phyloP scores from a whole-genome alignment of 2,113 vertebrate genomes.

The Erythrolamprus reginae region DNA sequence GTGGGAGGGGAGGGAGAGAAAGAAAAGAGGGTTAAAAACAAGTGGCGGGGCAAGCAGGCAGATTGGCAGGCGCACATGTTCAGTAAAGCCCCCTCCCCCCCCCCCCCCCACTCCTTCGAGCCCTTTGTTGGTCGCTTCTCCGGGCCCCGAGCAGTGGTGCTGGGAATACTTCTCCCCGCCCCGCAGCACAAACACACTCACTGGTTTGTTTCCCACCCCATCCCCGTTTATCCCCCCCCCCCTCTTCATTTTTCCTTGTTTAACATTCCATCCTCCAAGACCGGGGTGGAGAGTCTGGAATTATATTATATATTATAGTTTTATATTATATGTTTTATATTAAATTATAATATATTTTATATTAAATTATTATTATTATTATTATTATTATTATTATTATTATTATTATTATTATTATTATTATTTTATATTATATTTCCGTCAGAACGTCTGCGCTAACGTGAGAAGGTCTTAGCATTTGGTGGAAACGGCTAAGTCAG shows the following conservation, averaged over 20 bases:
- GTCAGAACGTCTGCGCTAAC: neutral
- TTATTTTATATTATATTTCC: neutral
- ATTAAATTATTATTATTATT: no score
- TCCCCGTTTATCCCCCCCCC: rapidly evolving
- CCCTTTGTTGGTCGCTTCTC: neutral
- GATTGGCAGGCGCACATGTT: neutral
- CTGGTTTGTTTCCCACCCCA: neutral
- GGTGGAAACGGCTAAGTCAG: neutral
- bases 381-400: no score
- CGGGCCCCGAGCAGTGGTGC: neutral
- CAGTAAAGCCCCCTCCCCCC: neutral
- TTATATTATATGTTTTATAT: neutral
- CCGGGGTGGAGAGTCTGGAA: neutral
- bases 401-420: no score
- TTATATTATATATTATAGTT: neutral
- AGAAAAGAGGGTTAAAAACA: neutral
- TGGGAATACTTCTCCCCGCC: neutral
- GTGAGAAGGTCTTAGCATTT: neutral
- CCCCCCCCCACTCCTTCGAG: neutral
- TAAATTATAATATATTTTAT: no score
- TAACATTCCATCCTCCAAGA: neutral
- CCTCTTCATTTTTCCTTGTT: no score
- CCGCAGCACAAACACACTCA: neutral
- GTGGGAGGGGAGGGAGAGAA: neutral
- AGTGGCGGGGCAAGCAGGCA: neutral